Evolutionary conservation across 2,888 invertebrate species (phyloP), one percentile per base, ranked within the genome.

Genomic region (Nebria brevicollis): DNA sequence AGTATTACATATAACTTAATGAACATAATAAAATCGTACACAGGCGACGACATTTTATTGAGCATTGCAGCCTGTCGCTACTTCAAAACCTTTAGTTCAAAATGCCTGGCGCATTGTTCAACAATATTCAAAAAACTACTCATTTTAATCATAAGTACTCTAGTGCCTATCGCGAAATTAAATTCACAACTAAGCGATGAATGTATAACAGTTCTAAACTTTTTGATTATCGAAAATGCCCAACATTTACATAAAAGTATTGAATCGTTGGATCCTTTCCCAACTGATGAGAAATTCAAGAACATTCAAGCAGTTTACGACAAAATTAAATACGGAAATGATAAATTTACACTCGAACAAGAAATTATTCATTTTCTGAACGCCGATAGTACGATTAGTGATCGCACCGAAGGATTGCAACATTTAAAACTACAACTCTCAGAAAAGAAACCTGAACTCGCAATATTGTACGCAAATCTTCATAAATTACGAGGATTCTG

Each of bases 401-500:
- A 85, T 84, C 91, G 92, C 84, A 86, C 89, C 10, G 92, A 93
- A 84, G 92, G 91, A 26, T 87, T 94, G 34, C 85, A 87, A 42
- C 90, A 91, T 84, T 86, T 94, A 80, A 89, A 89, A 81, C 85
- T 88, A 10, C 90, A 92, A 85, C 86, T 95, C 54, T 89, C 89
- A 13, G 85, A 85, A 0, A 91, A 92, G 83, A 93, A 92, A 85
- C 83, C 85, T 0, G 91, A 93, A 84, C 86, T 94, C 8, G 89
- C 88, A 25, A 83, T 86, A 3, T 85, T 94, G 77, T 93, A 92
- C 83, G 87, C 89, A n/a, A 89, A 90, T 54, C 86, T 94, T 72
- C 90, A 91, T 82, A 86, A 86, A 6, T 86, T 88, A 0, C 90
- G 91, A 84, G 92, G 92, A 1, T 94, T 94, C 86, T 93, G 93